These are phyloP conservation scores for Antennarius striatus DNA, from an alignment of 2,113 vertebrate genomes.

Conservation along the genomic window DNA sequence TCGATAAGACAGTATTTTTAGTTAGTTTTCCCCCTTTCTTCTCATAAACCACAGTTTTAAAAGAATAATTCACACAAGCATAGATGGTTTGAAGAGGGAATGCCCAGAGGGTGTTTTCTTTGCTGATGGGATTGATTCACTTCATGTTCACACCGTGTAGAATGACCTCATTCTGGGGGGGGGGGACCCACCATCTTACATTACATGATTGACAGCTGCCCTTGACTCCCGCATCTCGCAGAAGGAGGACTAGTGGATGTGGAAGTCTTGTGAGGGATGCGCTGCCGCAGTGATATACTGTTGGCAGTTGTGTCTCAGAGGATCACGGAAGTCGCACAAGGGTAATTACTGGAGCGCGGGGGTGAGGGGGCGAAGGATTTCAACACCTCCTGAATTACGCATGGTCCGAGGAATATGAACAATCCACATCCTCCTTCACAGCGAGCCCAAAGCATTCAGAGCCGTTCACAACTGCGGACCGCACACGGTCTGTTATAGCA, in stretches of 20 bases:
- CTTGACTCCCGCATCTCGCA: slow-evolving; percentile 9
- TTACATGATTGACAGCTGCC: slow-evolving; percentile 62
- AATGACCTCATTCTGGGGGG: slow-evolving; percentile 37
- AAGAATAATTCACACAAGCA: not conserved
- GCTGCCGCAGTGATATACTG: slow-evolving; percentile 13
- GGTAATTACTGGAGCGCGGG: slow-evolving; percentile 54
- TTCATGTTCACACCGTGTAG: slow-evolving; percentile 42
- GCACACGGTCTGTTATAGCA: slow-evolving; percentile 8
- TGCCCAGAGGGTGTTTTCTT: slow-evolving; percentile 12
- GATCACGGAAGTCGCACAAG: slow-evolving; percentile 23
- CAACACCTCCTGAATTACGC: slow-evolving; percentile 61
- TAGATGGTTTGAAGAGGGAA: slow-evolving; percentile 34
- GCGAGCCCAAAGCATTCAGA: slow-evolving; percentile 2
- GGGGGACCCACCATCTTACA: slow-evolving; percentile 25
- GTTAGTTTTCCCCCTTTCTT: too few relatives aligned
- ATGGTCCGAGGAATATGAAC: slow-evolving; percentile 39
- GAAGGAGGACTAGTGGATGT: slow-evolving; percentile 31
- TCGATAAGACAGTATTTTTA: too few relatives aligned
- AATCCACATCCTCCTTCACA: slow-evolving; percentile 33
- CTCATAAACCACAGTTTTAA: too few relatives aligned
- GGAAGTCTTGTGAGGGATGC: slow-evolving; percentile 26
- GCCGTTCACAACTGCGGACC: slow-evolving; percentile 3
- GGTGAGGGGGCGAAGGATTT: slow-evolving; percentile 45
- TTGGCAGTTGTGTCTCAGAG: slow-evolving; percentile 28
- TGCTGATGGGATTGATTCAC: slow-evolving; percentile 35